Evolutionary conservation across 2,797 vertebrate genomes (phyloP).

Genomic region (Morelia viridis): DNA sequence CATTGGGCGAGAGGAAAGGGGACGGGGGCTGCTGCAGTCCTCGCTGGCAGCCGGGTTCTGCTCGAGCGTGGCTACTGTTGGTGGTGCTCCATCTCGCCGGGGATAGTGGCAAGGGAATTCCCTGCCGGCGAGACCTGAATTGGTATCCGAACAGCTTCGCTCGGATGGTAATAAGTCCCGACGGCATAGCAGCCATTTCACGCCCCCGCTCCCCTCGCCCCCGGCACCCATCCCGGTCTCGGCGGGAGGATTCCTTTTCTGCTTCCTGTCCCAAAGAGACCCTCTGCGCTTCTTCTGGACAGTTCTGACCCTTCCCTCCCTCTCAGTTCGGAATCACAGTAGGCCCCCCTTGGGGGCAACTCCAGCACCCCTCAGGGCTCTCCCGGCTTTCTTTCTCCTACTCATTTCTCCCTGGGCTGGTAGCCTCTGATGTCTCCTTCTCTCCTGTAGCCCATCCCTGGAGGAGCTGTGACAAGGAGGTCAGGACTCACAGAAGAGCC

Average conservation of each 20-base stretch:
- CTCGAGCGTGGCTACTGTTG: neutral
- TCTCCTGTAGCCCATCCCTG: conserved; percentile 13
- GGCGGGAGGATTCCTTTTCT: neutral
- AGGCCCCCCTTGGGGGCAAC: neutral
- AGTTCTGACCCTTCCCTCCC: neutral
- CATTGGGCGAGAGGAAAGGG: neutral
- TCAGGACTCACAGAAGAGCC: conserved; percentile 45
- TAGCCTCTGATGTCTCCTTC: conserved; percentile 49
- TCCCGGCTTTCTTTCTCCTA: neutral
- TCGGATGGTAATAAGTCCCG: neutral
- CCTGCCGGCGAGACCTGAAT: neutral
- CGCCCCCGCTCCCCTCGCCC: neutral
- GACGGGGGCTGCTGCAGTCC: neutral
- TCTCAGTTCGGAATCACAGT: too few relatives aligned
- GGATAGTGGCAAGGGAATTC: conserved; percentile 18
- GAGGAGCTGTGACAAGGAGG: conserved; percentile 34
- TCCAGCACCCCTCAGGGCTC: neutral
- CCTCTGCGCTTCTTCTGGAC: neutral
- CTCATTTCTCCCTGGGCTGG: conserved; percentile 42
- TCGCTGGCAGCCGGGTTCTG: neutral
- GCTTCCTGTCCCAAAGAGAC: neutral
- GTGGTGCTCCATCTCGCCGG: neutral
- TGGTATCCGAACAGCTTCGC: neutral
- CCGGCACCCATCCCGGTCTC: neutral
- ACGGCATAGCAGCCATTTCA: neutral